Conservation (phyloP, 2,113 vertebrate species). For the Gorsachius goisagi region DNA sequence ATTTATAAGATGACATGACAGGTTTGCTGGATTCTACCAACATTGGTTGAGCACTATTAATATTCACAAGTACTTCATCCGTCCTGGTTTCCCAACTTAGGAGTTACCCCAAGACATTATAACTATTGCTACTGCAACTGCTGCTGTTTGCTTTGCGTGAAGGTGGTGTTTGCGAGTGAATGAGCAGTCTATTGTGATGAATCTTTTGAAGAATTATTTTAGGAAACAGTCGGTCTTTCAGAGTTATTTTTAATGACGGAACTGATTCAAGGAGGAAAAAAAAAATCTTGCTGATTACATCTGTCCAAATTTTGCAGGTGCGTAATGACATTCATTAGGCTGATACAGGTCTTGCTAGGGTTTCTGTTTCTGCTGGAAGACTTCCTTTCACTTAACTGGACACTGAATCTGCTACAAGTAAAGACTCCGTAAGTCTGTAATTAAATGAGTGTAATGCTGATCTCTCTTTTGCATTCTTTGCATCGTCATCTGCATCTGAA, state of each 20-base stretch:
- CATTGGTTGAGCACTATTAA: accelerated
- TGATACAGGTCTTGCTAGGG: neutral
- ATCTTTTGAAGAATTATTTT: neutral
- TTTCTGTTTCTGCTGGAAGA: neutral
- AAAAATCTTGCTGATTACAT: neutral
- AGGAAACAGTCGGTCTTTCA: neutral
- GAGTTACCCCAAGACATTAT: accelerated
- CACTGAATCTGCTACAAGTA: neutral
- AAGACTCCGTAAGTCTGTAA: neutral
- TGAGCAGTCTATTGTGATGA: neutral
- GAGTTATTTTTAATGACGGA: neutral
- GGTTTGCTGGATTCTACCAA: neutral
- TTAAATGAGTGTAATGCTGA: neutral
- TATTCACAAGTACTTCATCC: neutral
- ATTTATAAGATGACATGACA: neutral
- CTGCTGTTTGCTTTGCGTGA: neutral
- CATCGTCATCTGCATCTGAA: neutral
- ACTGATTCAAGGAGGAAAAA: neutral
- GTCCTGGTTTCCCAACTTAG: neutral
- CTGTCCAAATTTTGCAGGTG: neutral
- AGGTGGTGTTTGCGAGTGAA: neutral
- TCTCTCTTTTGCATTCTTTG: neutral
- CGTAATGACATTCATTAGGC: neutral
- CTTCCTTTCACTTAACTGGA: neutral
- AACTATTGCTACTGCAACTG: neutral